Evolutionary conservation across 30 jellyfish, hydroid and myxozoan species (phyloP).

Genomic region (Aurelia coerulea): DNA sequence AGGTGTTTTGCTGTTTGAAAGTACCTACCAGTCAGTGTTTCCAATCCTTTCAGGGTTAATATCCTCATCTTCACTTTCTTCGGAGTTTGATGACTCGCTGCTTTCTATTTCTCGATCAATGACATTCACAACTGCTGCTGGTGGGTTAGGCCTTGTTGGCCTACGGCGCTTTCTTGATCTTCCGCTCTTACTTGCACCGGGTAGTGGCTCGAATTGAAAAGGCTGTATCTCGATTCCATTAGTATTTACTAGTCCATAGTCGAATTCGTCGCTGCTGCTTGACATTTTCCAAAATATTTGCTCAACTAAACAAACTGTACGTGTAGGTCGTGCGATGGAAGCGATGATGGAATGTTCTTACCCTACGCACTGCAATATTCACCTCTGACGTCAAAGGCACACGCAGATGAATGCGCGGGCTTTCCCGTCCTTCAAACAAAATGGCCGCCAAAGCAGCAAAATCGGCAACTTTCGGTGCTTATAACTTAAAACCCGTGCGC

Average conservation of each 20-base stretch:
- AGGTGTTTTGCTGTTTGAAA: neutral
- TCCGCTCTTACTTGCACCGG: slow-evolving; percentile 8
- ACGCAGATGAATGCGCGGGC: too few species aligned
- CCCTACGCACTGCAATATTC: too few species aligned
- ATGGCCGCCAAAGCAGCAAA: too few species aligned
- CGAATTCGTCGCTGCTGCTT: slow-evolving; percentile 7
- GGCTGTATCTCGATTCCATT: slow-evolving; percentile 1
- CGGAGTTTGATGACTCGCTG: neutral
- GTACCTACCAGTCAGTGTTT: slow-evolving; percentile 30
- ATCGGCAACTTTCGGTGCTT: too few species aligned
- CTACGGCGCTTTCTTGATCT: slow-evolving; percentile 1
- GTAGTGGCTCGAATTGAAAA: slow-evolving; percentile 29
- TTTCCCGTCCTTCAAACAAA: too few species aligned
- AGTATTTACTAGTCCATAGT: slow-evolving; percentile 7
- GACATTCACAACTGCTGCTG: neutral
- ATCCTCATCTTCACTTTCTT: slow-evolving; percentile 28
- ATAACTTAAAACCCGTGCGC: too few species aligned
- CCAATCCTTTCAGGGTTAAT: slow-evolving; percentile 10
- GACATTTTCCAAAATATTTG: neutral
- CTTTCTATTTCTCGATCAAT: too few species aligned
- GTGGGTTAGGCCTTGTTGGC: slow-evolving; percentile 10
- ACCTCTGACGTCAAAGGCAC: too few species aligned
- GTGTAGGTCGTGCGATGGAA: too few species aligned
- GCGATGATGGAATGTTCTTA: too few species aligned
- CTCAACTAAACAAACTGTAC: too few species aligned